Base-by-base conservation (phyloP, 2,797 vertebrate species). In the Xenentodon cancila region DNA sequence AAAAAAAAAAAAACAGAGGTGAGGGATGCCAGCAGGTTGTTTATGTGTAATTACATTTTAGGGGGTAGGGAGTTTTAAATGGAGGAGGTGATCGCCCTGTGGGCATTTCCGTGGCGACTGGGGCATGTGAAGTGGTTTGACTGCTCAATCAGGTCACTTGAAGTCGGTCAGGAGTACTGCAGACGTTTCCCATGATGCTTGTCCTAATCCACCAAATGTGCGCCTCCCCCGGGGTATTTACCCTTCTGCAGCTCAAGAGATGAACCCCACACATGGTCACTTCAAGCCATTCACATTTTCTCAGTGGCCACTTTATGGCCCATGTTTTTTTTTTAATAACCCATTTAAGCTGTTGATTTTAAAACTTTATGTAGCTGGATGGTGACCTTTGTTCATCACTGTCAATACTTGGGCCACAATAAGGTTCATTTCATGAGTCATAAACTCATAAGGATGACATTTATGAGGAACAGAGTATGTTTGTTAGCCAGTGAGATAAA, bases 61-160 rank as follows among this genome's bases (percentile, higher is more conserved):
- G 12, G 20, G 50, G 16, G 54, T 68, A 56, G 59, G 56, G 34
- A 19, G 22, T 27, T 71, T 47, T 42, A 53, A 59, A 64, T 43
- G 30, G 40, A 61, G 46, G 59, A 66, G 79, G 76, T 66, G 74
- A 75, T 76, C 81, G 75, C 62, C 47, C 25, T 25, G 25, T 12
- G 53, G 82, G 84, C 73, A 59, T 68, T 9, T 60, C 66, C 5
- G 51, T 68, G 78, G 73, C 22, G 81, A 91, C 72, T 87, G 81
- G 51, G 87, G 84, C 88, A 85, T 82, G 83, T 85, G 77, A 86
- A 88, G 67, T 45, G 44, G 45, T 79, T 44, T 76, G 89, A 86
- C 81, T 89, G 87, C 90, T 86, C 88, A 92, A 91, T 91, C 88
- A 91, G 89, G 92, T 91, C 91, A 92, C 71, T 58, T 87, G 89